Percentiles rank a stretch among this genome's conserved stretches.
phyloP scores from a whole-genome alignment of 2,113 vertebrate genomes.

The Megaptera novaeangliae region DNA sequence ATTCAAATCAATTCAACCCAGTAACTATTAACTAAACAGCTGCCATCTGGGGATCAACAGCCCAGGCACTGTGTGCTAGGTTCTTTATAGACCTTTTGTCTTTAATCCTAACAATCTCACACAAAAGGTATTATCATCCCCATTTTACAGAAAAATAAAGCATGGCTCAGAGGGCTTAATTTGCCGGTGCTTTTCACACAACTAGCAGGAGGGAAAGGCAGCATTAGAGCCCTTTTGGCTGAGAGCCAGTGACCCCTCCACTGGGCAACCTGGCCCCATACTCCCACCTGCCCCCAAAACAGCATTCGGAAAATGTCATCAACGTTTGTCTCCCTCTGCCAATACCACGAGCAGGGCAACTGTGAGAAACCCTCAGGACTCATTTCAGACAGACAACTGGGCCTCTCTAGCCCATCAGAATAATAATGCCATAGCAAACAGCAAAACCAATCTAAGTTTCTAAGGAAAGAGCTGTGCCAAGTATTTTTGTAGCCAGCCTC shows the following conservation, averaged over 20 bases:
- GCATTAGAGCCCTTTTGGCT: neutral
- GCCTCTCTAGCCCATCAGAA: neutral
- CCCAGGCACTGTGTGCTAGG: neutral
- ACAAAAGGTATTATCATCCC: neutral
- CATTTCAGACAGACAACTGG: neutral
- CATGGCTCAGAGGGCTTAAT: neutral
- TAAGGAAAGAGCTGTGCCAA: conserved; percentile 22
- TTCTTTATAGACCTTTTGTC: neutral
- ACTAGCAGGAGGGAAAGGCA: neutral
- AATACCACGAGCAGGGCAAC: neutral
- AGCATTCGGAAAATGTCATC: neutral
- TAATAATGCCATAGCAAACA: neutral
- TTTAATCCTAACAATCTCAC: neutral
- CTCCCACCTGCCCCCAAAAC: neutral
- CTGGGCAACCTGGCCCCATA: neutral
- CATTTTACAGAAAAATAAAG: neutral
- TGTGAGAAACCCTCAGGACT: neutral
- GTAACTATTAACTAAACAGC: neutral
- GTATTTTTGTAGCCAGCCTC: neutral
- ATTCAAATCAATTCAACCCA: neutral
- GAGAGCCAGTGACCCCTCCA: neutral
- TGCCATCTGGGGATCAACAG: neutral
- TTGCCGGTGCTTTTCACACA: neutral
- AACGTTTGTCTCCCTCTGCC: neutral
- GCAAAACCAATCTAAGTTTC: neutral